A percentile compares a stretch with the other conserved stretches of the same genome.
These are phyloP conservation scores for Megaustenia siamemsis DNA, from an alignment of 2,888 invertebrate species.

Conservation along the genomic window DNA sequence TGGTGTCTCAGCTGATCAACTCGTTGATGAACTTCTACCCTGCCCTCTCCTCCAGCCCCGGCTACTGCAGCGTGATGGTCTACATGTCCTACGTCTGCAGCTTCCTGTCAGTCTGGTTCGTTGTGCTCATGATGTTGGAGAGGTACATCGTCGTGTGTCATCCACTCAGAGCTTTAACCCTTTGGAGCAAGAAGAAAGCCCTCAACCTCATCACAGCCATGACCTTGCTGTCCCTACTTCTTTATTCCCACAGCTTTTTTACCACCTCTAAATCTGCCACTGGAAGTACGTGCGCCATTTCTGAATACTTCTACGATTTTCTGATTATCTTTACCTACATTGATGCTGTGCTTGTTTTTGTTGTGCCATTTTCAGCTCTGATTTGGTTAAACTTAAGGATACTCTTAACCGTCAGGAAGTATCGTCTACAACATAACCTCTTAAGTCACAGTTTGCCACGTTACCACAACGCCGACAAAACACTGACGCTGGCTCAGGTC, in stretches of 20 bases:
- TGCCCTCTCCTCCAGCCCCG: slow-evolving; percentile 75
- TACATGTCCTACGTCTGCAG: slow-evolving; percentile 84
- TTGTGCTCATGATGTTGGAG: slow-evolving; percentile 92
- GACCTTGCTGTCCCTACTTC: slow-evolving; percentile 61
- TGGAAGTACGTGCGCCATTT: slow-evolving; percentile 32
- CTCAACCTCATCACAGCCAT: slow-evolving; percentile 58
- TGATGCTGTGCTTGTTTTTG: slow-evolving; percentile 67
- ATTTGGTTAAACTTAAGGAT: slow-evolving; percentile 64
- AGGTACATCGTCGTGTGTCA: slow-evolving; percentile 90
- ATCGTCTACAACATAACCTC: slow-evolving; percentile 43
- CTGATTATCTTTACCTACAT: slow-evolving; percentile 65
- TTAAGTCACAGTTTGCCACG: slow-evolving; percentile 43
- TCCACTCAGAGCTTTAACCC: slow-evolving; percentile 83
- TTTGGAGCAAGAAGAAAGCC: slow-evolving; percentile 67
- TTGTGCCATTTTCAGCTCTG: slow-evolving; percentile 67
- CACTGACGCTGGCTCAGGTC: slow-evolving; percentile 62
- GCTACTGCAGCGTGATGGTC: slow-evolving; percentile 82
- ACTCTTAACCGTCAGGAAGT: slow-evolving; percentile 52
- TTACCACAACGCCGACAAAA: slow-evolving; percentile 48
- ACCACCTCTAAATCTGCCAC: slow-evolving; percentile 59
- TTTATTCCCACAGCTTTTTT: slow-evolving; percentile 70
- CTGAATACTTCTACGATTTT: slow-evolving; percentile 54
- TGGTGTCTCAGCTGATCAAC: slow-evolving; percentile 83
- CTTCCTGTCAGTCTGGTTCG: slow-evolving; percentile 90
- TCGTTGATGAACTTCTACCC: slow-evolving; percentile 67